phyloP scores from a whole-genome alignment of 2,797 vertebrate genomes.

The Arrhamphus sclerolepis region DNA sequence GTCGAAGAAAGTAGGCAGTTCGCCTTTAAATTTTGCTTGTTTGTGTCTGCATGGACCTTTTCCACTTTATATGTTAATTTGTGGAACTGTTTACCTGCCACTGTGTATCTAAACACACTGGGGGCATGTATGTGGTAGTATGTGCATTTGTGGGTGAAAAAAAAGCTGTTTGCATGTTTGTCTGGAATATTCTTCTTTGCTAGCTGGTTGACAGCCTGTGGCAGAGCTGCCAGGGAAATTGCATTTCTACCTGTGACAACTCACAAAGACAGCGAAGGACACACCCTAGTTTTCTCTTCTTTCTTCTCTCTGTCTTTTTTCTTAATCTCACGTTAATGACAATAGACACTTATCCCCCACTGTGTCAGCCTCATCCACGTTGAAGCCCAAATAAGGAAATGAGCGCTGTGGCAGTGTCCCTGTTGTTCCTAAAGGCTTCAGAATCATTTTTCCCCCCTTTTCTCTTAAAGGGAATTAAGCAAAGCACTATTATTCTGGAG shows the following conservation, averaged over 20 bases:
- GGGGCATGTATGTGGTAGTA: conserved; percentile 37
- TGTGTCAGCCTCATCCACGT: conserved; percentile 25
- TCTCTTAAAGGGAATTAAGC: too few species aligned
- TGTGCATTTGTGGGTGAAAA: conserved; percentile 32
- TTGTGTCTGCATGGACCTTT: conserved; percentile 66
- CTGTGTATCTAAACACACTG: conserved; percentile 69
- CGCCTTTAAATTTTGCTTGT: conserved; percentile 69
- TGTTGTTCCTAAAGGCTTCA: conserved; percentile 9
- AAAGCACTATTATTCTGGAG: too few species aligned
- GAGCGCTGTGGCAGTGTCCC: conserved; percentile 12
- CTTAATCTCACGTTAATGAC: conserved; percentile 24
- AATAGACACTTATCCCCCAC: conserved; percentile 43
- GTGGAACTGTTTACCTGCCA: conserved; percentile 76
- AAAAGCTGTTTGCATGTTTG: conserved; percentile 48
- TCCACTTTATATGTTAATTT: conserved; percentile 82
- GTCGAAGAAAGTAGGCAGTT: conserved; percentile 55
- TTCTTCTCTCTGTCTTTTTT: conserved; percentile 10
- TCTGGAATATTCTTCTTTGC: conserved; percentile 55
- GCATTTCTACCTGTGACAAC: conserved; percentile 73
- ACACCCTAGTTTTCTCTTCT: conserved; percentile 36
- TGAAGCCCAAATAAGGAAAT: conserved; percentile 6
- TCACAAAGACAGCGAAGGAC: conserved; percentile 61
- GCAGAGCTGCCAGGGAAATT: conserved; percentile 69
- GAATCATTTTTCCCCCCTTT: not conserved
- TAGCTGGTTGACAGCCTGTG: conserved; percentile 68